Conservation (phyloP, 2,888 invertebrate species). For the Tipula vernalis region DNA sequence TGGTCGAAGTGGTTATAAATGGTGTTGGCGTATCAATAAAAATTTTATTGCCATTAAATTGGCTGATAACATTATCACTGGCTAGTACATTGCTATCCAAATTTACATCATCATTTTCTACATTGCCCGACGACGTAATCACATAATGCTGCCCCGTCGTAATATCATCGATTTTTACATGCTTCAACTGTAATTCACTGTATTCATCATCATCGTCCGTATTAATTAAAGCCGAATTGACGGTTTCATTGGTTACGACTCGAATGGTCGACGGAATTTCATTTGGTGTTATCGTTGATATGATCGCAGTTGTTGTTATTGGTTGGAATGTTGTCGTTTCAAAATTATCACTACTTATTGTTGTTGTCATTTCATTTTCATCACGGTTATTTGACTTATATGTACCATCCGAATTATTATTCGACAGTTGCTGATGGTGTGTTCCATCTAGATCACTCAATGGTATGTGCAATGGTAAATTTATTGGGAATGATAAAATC, state of each 20-base stretch:
- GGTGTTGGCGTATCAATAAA: not conserved
- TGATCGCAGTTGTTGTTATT: not conserved
- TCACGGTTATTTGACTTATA: not conserved
- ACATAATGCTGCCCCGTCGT: slow-evolving; percentile 18
- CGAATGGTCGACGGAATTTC: not conserved
- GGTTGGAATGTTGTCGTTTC: not conserved
- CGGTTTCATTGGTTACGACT: slow-evolving; percentile 12
- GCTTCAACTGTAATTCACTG: not conserved
- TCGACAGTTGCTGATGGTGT: not conserved
- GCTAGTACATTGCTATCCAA: slow-evolving; percentile 15
- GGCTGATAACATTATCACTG: slow-evolving; percentile 17
- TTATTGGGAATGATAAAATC: slow-evolving; percentile 17
- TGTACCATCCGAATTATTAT: not conserved
- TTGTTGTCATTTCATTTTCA: not conserved
- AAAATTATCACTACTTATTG: not conserved
- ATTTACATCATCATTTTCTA: slow-evolving; percentile 14
- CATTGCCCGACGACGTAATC: slow-evolving; percentile 19
- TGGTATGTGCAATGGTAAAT: slow-evolving; percentile 16
- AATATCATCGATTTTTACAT: slow-evolving; percentile 17
- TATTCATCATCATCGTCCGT: not conserved
- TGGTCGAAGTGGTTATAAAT: not conserved
- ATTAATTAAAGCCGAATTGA: not conserved
- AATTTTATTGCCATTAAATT: slow-evolving; percentile 12
- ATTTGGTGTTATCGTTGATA: not conserved
- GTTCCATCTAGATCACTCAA: not conserved